Evolutionary conservation across 2,797 vertebrate species (phyloP).

Genomic region (Sandelia bainsii): DNA sequence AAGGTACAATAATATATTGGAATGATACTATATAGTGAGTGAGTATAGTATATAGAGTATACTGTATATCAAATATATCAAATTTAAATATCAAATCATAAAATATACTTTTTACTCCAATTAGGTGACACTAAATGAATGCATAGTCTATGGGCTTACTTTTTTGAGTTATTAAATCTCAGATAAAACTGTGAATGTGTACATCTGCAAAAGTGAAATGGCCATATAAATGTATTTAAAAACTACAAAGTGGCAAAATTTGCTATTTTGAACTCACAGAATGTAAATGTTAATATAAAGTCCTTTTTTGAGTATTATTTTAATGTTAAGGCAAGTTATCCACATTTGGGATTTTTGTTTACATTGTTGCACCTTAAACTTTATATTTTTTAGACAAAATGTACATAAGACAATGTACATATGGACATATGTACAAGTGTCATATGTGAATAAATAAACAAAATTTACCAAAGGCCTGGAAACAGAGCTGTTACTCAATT

Average conservation of each 20-base stretch:
- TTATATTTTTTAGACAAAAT: not conserved
- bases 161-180: too few relatives aligned
- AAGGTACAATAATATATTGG: not conserved
- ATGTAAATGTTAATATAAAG: constrained; percentile 1
- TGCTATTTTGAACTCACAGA: not conserved
- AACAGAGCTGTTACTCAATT: not conserved
- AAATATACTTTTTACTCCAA: not conserved
- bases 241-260: not conserved
- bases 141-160: not conserved
- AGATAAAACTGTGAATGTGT: too few relatives aligned
- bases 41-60: too few relatives aligned
- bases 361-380: not conserved
- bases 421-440: not conserved
- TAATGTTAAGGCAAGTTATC: not conserved
- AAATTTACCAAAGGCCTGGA: not conserved
- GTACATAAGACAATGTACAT: too few relatives aligned
- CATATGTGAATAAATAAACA: not conserved
- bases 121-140: not conserved
- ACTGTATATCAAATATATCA: too few relatives aligned
- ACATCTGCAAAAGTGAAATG: too few relatives aligned
- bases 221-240: not conserved
- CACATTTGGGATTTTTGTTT: not conserved
- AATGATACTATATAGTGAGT: not conserved
- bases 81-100: not conserved
- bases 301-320: not conserved